Conservation (phyloP, 2,113 vertebrate species). For the Perca schrenkii region DNA sequence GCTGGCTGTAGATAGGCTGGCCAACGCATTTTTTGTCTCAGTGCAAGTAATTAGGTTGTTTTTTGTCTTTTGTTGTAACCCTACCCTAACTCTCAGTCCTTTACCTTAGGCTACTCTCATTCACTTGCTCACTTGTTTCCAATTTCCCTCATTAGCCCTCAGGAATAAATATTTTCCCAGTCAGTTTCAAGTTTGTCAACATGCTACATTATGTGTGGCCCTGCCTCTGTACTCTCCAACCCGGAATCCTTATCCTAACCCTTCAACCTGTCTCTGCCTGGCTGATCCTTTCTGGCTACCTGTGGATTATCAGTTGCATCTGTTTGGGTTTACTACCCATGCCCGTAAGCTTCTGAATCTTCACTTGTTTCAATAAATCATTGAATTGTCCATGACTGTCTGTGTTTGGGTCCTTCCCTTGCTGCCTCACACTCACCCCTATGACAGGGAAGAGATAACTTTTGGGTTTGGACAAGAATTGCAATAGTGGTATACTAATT, state of each 20-base stretch:
- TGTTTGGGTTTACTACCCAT: background rate
- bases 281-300: background rate
- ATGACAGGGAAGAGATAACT: background rate
- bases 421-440: background rate
- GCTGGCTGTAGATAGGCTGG: too few relatives aligned
- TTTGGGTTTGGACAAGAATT: too few relatives aligned
- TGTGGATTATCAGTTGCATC: background rate
- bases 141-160: background rate
- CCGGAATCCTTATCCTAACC: background rate
- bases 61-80: too few relatives aligned
- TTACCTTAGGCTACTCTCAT: background rate
- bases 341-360: background rate
- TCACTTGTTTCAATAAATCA: background rate
- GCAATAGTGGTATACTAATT: too few relatives aligned
- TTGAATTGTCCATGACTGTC: background rate
- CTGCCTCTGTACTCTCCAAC: background rate
- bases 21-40: too few relatives aligned
- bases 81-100: background rate
- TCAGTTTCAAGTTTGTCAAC: background rate
- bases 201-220: background rate
- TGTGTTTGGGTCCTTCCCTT: background rate
- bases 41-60: too few relatives aligned
- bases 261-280: background rate
- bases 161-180: background rate
- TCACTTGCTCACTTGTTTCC: background rate